Evolutionary conservation across 2,888 invertebrate genomes (phyloP).

Genomic region (Bruchidius siliquastri): DNA sequence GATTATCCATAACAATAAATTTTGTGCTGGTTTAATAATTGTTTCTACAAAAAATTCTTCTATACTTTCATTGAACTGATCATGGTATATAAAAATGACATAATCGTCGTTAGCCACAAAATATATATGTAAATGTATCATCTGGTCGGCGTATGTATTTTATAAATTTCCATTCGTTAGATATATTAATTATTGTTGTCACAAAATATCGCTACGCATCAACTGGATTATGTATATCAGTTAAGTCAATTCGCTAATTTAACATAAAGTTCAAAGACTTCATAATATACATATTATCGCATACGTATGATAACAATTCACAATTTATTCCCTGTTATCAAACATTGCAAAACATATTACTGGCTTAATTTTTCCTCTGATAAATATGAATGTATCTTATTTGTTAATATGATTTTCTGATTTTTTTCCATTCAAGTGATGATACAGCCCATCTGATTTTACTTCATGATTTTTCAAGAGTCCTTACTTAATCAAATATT

Average conservation of each 20-base stretch:
- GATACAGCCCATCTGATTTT: too few relatives aligned
- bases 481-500: too few relatives aligned
- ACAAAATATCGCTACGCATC: background rate
- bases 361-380: background rate
- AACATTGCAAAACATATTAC: background rate
- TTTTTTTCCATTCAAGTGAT: too few relatives aligned
- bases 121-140: too few relatives aligned
- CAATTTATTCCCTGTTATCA: background rate
- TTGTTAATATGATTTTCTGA: too few relatives aligned
- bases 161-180: background rate
- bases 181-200: background rate
- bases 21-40: too few relatives aligned
- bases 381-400: too few relatives aligned
- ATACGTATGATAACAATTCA: background rate
- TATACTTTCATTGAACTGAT: too few relatives aligned
- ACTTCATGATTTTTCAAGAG: too few relatives aligned
- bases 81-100: too few relatives aligned
- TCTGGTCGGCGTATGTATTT: background rate
- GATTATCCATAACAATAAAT: too few relatives aligned
- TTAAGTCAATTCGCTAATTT: background rate
- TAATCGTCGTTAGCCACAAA: background rate
- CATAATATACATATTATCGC: background rate
- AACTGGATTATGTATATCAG: background rate
- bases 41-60: too few relatives aligned
- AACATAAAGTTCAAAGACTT: background rate